Evolutionary conservation across 2,113 vertebrate genomes (phyloP).

Genomic region (Dasypus novemcinctus): DNA sequence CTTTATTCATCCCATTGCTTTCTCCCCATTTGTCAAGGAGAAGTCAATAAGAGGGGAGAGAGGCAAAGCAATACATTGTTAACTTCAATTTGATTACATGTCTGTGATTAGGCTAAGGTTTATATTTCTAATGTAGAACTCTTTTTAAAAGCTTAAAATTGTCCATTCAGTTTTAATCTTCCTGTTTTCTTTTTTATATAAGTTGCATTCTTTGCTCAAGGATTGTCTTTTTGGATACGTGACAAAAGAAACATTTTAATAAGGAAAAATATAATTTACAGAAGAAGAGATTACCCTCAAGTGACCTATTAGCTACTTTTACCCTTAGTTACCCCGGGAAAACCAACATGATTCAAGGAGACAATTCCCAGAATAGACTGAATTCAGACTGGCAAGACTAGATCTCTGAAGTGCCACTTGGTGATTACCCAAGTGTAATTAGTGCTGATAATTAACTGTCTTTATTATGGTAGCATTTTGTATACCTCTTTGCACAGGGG

Average conservation of each 20-base stretch:
- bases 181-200: background rate
- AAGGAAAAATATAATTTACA: conserved; percentile 10
- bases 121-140: too few relatives aligned
- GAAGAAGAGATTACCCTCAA: conserved; percentile 3
- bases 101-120: too few relatives aligned
- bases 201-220: background rate
- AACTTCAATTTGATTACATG: background rate
- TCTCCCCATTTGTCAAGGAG: background rate
- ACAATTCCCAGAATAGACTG: conserved; percentile 20
- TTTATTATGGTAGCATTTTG: conserved; percentile 3
- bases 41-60: background rate
- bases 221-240: background rate
- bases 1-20: background rate
- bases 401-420: conserved; percentile 27
- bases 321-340: background rate
- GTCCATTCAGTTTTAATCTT: background rate
- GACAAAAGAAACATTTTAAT: background rate
- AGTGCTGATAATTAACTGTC: too few relatives aligned
- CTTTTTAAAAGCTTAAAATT: background rate
- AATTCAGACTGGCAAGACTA: background rate
- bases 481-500: conserved; percentile 33
- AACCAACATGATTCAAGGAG: background rate
- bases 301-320: conserved; percentile 61
- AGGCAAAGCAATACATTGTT: background rate
- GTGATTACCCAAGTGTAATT: too few relatives aligned